Conservation (phyloP, 1,140 invertebrate genomes). For the Ganaspis sp. region DNA sequence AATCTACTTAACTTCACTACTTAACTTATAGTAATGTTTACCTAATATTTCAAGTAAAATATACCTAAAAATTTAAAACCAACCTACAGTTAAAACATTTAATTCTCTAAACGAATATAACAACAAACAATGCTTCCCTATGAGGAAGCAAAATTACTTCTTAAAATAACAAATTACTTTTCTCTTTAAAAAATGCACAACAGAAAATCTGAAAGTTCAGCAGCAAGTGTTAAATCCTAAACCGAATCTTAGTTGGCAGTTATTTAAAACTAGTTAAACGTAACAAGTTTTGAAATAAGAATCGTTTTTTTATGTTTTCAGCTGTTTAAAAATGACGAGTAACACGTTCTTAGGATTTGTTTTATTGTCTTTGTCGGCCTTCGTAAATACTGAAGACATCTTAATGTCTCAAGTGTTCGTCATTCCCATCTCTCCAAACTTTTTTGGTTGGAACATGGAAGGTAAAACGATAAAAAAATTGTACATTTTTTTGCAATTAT, state of each 20-base stretch:
- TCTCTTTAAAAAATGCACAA: too few species aligned
- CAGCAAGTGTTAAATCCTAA: neutral
- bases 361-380: constrained; percentile 41
- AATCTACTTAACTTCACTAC: too few species aligned
- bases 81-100: too few species aligned
- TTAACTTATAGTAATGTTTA: too few species aligned
- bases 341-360: neutral
- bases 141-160: too few species aligned
- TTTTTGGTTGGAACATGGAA: constrained; percentile 75
- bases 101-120: too few species aligned
- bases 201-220: neutral
- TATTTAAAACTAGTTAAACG: neutral
- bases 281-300: constrained; percentile 4
- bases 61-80: too few species aligned
- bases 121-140: too few species aligned
- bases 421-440: constrained; percentile 73
- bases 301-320: constrained; percentile 10
- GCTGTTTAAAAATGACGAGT: constrained; percentile 16
- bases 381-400: constrained; percentile 66
- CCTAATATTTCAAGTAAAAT: too few species aligned
- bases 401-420: constrained; percentile 75
- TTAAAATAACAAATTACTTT: too few species aligned
- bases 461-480: constrained; percentile 63
- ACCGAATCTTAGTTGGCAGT: neutral
- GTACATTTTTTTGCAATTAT: constrained; percentile 44